Base-by-base conservation (phyloP, 2,113 vertebrate species). In the Podilymbus podiceps region DNA sequence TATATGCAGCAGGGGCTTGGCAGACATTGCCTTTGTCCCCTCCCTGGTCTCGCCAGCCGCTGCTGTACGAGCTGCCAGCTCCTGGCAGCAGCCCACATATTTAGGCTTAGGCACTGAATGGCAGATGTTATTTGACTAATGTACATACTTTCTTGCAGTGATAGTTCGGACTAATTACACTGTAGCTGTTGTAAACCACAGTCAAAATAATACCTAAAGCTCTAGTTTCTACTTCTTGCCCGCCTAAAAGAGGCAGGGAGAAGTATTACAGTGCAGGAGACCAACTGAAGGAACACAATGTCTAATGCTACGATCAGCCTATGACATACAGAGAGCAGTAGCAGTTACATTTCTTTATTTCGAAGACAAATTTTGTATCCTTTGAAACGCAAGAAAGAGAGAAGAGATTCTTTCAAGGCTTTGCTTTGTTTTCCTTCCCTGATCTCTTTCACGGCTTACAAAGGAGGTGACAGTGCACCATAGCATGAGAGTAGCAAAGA, bases 301-400 rank as follows among this genome's bases (percentile, higher is more conserved):
- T 38, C 38, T 38, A 38, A 38, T 9, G 38, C 38, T 38, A 38
- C 8, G 38, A 38, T 38, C 38, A 38, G 38, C 38, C 38, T 38
- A 38, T 38, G 38, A 38, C 38, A 38, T 38, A 38, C 28, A 74
- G 44, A 52, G 50, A 85, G 30, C 23, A 90, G 22, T 40, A 87
- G 46, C 58, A 76, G 77, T 69, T 85, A 38, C 15, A 23, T 72
- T 63, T 88, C 71, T 95, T 74, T 88, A 40, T 79, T 88, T 87
- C 1, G 9, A 47, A 89, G 81, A 93, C 53, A 95, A 93, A 87
- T 12, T 31, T 15, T 56, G 66, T 63, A n/a, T 83, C 67, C 47
- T 96, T 91, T 97, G 82, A 93, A 95, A 91, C 9, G 42, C 40
- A 86, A 95, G 75, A 87, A 95, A 85, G 50, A 1, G 1, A 56